These are phyloP conservation scores for Pterostichus niger DNA, from an alignment of 2,888 invertebrate genomes.

Conservation along the genomic window DNA sequence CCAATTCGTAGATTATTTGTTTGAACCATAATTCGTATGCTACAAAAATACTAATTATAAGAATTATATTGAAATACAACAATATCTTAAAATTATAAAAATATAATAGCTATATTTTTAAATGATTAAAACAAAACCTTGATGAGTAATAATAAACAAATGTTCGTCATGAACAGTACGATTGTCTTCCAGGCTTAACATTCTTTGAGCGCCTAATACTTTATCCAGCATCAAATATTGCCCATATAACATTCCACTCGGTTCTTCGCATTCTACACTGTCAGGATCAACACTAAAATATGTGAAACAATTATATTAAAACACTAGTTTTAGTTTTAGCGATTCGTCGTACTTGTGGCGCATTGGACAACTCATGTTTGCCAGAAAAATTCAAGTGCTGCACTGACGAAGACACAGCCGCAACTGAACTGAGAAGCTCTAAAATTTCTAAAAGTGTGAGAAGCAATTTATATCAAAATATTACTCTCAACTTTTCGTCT, in stretches of 20 bases:
- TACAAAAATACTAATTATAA: conserved; percentile 77
- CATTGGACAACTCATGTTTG: conserved; percentile 73
- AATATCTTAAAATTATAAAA: background rate
- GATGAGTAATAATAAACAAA: conserved; percentile 97
- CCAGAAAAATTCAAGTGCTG: background rate
- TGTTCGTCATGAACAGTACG: conserved; percentile 96
- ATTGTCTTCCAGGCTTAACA: conserved; percentile 87
- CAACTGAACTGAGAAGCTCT: conserved; percentile 66
- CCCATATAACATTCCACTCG: conserved; percentile 91
- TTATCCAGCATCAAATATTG: conserved; percentile 96
- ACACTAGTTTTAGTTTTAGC: background rate
- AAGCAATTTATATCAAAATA: conserved; percentile 17
- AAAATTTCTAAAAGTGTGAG: conserved; percentile 41
- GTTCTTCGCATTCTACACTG: conserved; percentile 82
- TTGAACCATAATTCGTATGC: conserved; percentile 99
- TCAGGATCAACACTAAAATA: conserved; percentile 70
- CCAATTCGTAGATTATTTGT: conserved; percentile 97
- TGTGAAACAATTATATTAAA: background rate
- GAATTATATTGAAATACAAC: background rate
- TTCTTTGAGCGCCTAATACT: conserved; percentile 88
- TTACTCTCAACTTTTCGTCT: background rate
- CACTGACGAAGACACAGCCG: conserved; percentile 69
- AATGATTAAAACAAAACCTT: conserved; percentile 83
- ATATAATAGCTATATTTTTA: too few relatives aligned
- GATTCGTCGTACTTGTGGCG: conserved; percentile 68